Percentiles rank a stretch among this genome's conserved stretches.
phyloP scores from a whole-genome alignment of 2,113 vertebrate genomes.

The Porphyrio hochstetteri region DNA sequence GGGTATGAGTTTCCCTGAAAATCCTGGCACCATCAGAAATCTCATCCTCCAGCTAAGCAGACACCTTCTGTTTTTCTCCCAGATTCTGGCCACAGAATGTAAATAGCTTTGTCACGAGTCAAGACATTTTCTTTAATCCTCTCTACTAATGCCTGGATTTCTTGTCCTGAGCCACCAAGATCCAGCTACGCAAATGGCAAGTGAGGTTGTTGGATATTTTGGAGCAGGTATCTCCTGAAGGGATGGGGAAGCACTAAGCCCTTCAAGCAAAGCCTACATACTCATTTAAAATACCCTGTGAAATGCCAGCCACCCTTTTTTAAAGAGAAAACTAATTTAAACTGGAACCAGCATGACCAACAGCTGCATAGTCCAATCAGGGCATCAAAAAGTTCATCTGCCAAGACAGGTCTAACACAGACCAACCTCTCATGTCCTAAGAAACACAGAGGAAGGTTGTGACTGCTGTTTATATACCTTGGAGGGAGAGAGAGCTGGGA shows the following conservation, averaged over 20 bases:
- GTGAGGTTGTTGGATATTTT: slow-evolving; percentile 45
- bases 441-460: background rate
- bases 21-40: background rate
- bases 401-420: background rate
- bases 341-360: background rate
- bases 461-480: background rate
- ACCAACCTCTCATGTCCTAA: background rate
- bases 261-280: background rate
- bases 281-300: background rate
- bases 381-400: background rate
- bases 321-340: background rate
- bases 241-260: background rate
- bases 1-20: background rate
- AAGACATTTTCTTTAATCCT: slow-evolving; percentile 42
- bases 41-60: background rate
- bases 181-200: slow-evolving; percentile 25
- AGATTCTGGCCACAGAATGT: background rate
- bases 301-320: background rate
- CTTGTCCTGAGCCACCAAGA: slow-evolving; percentile 35
- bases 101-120: slow-evolving; percentile 11
- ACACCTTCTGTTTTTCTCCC: background rate
- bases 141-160: slow-evolving; percentile 58
- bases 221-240: background rate
- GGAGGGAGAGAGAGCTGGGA: background rate
- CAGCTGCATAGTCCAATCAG: background rate